Evolutionary conservation across 2,113 vertebrate species (phyloP).

Genomic region (Mormyrus iriodes): DNA sequence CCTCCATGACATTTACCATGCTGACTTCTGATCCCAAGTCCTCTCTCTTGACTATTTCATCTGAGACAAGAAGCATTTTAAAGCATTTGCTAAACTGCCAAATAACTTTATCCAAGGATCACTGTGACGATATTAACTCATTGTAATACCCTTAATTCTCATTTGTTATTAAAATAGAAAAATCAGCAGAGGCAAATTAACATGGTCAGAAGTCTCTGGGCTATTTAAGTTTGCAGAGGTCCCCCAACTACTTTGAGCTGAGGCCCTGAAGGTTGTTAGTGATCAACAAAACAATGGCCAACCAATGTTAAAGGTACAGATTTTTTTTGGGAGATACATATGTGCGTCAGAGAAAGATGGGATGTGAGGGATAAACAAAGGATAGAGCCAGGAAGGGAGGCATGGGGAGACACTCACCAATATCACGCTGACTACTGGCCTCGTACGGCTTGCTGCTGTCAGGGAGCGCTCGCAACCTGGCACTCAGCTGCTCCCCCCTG

Average conservation of each 20-base stretch:
- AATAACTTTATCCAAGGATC: background rate
- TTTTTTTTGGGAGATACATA: background rate
- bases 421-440: constrained; percentile 73
- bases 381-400: background rate
- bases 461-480: constrained; percentile 75
- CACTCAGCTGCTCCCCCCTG: constrained; percentile 76
- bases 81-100: background rate
- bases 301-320: background rate
- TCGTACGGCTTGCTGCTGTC: constrained; percentile 80
- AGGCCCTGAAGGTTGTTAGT: background rate
- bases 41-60: background rate
- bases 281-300: background rate
- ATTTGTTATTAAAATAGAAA: background rate
- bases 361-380: background rate
- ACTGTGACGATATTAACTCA: background rate
- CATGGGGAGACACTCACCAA: constrained; percentile 65
- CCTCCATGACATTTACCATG: background rate
- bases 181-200: background rate
- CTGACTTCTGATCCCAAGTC: background rate
- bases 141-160: background rate
- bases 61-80: background rate
- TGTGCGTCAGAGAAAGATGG: background rate
- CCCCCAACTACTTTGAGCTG: background rate
- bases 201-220: background rate
- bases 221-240: background rate